Evolutionary conservation across 2,888 invertebrate genomes (phyloP), one percentile per base, ranked within the genome.

Genomic region (Masnerella sp.): DNA sequence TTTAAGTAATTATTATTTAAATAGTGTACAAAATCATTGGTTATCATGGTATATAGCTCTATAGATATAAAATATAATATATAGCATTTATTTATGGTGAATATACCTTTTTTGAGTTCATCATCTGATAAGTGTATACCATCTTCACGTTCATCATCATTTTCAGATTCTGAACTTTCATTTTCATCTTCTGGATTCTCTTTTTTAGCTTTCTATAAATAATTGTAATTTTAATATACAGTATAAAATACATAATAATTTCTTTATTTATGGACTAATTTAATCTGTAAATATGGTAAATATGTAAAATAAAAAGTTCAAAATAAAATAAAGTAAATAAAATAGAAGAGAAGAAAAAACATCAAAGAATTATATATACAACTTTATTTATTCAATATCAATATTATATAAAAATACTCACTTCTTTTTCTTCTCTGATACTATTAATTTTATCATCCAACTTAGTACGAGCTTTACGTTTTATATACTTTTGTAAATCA

Each of bases 371-470:
- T 28, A 28, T n/a, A 28, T 9, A 28, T 2, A 28, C 7, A 2
- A n/a, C 3, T 28, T 28, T 2, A 9, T 3, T 28, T 7, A 7
- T 28, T 1, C 7, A 2, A 9, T 28, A 28, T 36, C 51, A 7
- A 40, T 47, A 15, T 2, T 32, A 36, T 43, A 22, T 32, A 36
- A 42, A 8, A 43, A 52, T 43, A 90, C 85, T 54, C 69, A 88
- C n/a, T 5, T 15, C 89, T 49, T 89, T 84, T 76, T 89, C 86
- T 7, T 72, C 75, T 22, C 80, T 79, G 15, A 83, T 90, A 91
- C 90, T 91, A 34, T 91, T 90, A 77, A 96, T 96, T 89, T 94
- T 95, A 75, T 96, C 96, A 86, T 96, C 96, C 0, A 95, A 90
- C 80, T 95, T 94, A 11, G 92, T 91, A 80, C 94, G 93, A 0